Base-by-base conservation (phyloP, 2,797 vertebrate species). In the Muscicapa striata region DNA sequence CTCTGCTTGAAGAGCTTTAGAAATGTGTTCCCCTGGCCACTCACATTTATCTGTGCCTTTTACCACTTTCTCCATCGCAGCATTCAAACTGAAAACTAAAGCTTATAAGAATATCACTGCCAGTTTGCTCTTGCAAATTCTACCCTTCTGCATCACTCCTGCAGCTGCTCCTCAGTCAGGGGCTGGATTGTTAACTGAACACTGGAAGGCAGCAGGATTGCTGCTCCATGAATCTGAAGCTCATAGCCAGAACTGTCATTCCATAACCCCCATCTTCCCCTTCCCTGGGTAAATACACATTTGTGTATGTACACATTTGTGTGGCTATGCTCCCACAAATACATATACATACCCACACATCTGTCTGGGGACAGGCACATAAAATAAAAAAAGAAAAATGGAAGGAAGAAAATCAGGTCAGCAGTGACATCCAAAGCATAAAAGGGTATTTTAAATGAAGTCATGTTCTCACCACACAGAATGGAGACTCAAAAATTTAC, bases 331-430 rank as follows among this genome's bases (percentile, higher is more conserved):
- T 61, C 18, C 13, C n/a, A 57, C 16, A 41, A 7, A 40, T 11
- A 11, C 4, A 34, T 13, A 34, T 2, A 36, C 2, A 64, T 23
- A 38, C 2, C 2, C 15, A 36, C 3, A 6, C 6, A 16, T 4
- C 11, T 45, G 14, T 27, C 58, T 36, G n/a, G 13, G 17, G n/a
- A 72, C 1, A 4, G 38, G 16, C 10, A 66, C 7, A 24, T 4
- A 8, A 67, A 80, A 66, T 54, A 17, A 54, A 69, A 54, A 54
- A 52, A 64, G 20, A 23, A 73, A 77, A 77, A 43, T 2, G 8
- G 9, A 66, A 12, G 20, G 32, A 72, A 62, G 41, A 46, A 75
- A 78, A 78, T 8, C 0, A 0, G 17, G 30, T 27, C 41, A 64
- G 17, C 7, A 57, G 17, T 20, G 70, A 59, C 15, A 34, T 18